Evolutionary conservation across 2,888 invertebrate genomes (phyloP).

Genomic region (Chymomyza fuscimana): DNA sequence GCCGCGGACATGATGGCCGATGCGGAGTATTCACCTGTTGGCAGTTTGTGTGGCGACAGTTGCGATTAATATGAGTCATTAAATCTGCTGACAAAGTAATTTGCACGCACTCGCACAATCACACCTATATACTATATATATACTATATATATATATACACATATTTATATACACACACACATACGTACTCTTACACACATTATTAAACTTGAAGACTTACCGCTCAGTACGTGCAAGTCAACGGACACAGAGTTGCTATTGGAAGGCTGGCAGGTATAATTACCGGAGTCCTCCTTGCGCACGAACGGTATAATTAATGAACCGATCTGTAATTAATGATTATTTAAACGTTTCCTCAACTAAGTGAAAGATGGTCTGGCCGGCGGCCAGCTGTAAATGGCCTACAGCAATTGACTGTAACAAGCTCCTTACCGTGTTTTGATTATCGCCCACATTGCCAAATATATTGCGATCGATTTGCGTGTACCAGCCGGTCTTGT

Average conservation of each 20-base stretch:
- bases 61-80: conserved; percentile 73
- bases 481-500: conserved; percentile 77
- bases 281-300: conserved; percentile 81
- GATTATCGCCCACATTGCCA: conserved; percentile 76
- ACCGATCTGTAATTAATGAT: conserved; percentile 76
- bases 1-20: conserved; percentile 79
- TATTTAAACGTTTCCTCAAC: conserved; percentile 30
- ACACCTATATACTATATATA: background rate
- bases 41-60: conserved; percentile 52
- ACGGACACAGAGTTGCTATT: conserved; percentile 94
- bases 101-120: conserved; percentile 45
- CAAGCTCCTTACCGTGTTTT: conserved; percentile 75
- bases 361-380: background rate
- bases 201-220: conserved; percentile 80
- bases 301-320: conserved; percentile 80
- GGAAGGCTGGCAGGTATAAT: conserved; percentile 97
- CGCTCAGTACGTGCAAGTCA: conserved; percentile 93
- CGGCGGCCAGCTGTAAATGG: background rate
- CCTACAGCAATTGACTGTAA: conserved; percentile 20
- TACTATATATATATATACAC: no score
- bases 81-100: conserved; percentile 57
- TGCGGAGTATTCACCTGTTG: conserved; percentile 79
- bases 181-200: conserved; percentile 17
- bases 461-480: conserved; percentile 78
- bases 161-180: background rate